These are phyloP conservation scores for Lanius ludovicianus DNA, from an alignment of 2,113 vertebrate genomes.

Conservation along the genomic window DNA sequence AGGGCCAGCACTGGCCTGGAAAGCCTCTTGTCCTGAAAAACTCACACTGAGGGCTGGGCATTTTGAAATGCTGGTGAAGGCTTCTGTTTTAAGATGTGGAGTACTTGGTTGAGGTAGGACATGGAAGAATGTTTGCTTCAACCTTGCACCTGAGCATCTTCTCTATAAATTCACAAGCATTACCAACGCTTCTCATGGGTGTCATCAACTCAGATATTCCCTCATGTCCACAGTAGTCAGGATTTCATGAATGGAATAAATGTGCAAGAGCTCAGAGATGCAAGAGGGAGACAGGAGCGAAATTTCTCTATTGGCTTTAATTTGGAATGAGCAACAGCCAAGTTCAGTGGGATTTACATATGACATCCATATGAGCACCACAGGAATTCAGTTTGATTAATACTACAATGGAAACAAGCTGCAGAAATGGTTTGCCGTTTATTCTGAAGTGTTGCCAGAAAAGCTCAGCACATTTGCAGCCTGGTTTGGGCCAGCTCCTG, in stretches of 20 bases:
- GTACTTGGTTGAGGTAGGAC: neutral
- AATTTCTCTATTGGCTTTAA: neutral
- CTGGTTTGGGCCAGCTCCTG: neutral
- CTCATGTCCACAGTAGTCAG: neutral
- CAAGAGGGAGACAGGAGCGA: neutral
- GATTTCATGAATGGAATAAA: neutral
- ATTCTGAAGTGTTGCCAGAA: slow-evolving; percentile 28
- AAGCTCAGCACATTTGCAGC: neutral
- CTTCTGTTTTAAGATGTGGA: neutral
- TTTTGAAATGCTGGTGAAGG: neutral
- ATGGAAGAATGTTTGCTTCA: neutral
- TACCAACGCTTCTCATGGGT: accelerated
- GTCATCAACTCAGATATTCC: neutral
- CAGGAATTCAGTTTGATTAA: slow-evolving; percentile 42
- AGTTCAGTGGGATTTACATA: slow-evolving; percentile 26
- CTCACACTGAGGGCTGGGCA: neutral
- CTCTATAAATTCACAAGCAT: neutral
- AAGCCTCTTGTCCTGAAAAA: neutral
- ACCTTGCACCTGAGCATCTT: neutral
- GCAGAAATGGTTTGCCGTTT: neutral
- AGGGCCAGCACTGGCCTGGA: neutral
- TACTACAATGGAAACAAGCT: neutral
- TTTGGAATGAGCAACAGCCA: neutral
- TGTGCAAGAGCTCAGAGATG: neutral
- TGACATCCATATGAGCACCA: slow-evolving; percentile 42